Percentiles rank a stretch among this genome's conserved stretches.
Evolutionary conservation across 2,888 invertebrate species (phyloP).

Genomic region (Lithophane ornitopus): DNA sequence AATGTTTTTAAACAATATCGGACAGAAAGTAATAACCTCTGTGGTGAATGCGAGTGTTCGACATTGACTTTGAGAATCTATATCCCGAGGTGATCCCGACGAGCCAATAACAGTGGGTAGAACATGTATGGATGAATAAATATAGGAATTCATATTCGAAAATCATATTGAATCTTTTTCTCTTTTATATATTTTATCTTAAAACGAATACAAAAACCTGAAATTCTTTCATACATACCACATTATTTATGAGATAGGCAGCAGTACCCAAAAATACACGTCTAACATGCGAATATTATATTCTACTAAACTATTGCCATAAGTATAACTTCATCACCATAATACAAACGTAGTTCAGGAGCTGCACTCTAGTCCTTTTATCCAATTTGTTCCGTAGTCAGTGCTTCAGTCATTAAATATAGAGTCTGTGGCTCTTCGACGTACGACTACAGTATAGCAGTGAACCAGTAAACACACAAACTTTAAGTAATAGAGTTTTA

Average conservation of each 20-base stretch:
- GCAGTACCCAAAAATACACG: background rate
- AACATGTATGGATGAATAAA: conserved; percentile 22
- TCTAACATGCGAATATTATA: background rate
- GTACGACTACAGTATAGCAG: background rate
- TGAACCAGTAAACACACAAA: background rate
- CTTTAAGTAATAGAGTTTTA: background rate
- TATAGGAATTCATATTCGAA: conserved; percentile 24
- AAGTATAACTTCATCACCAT: background rate
- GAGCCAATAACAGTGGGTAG: conserved; percentile 8
- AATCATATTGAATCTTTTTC: conserved; percentile 31
- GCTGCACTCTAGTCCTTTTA: background rate
- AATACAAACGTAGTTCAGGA: background rate
- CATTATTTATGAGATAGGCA: background rate
- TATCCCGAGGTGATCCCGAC: conserved; percentile 4
- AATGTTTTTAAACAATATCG: conserved; percentile 45
- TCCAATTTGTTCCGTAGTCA: background rate
- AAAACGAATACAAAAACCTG: background rate
- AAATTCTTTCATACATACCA: background rate
- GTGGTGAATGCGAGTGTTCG: conserved; percentile 2
- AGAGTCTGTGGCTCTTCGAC: background rate
- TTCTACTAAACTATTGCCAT: background rate
- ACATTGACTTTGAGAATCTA: conserved; percentile 37
- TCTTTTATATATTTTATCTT: conserved; percentile 7
- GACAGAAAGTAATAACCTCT: conserved; percentile 44
- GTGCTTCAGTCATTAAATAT: background rate